Conservation (phyloP, 2,797 vertebrate genomes). For the Pipistrellus kuhlii region DNA sequence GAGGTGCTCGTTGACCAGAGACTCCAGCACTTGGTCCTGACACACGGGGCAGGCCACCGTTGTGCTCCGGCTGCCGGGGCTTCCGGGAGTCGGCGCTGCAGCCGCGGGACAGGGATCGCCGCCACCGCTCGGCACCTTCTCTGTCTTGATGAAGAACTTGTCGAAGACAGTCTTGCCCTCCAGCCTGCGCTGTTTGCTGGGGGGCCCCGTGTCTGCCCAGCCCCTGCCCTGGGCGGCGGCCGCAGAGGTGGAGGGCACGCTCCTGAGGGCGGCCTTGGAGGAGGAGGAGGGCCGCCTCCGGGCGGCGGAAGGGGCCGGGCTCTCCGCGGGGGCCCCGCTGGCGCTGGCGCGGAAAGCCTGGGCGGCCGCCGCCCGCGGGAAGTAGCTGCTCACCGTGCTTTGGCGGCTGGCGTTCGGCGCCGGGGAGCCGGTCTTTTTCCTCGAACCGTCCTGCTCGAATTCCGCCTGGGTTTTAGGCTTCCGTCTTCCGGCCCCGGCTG, state of each 20-base stretch:
- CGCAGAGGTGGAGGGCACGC: not conserved
- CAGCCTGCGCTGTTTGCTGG: slow-evolving; percentile 77
- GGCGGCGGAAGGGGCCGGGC: slow-evolving; percentile 23
- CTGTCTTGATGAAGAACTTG: slow-evolving; percentile 81
- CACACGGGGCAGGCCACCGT: slow-evolving; percentile 95
- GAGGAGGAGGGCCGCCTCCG: slow-evolving; percentile 27
- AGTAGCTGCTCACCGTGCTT: slow-evolving; percentile 74
- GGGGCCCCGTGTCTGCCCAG: not conserved
- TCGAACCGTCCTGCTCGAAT: slow-evolving; percentile 37
- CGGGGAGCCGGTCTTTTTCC: slow-evolving; percentile 1
- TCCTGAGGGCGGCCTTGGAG: not conserved
- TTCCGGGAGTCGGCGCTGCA: not conserved
- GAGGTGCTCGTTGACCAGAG: slow-evolving; percentile 94
- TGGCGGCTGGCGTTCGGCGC: not conserved
- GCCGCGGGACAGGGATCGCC: not conserved
- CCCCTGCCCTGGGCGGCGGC: not conserved
- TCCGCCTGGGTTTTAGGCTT: slow-evolving; percentile 75
- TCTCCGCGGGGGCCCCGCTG: slow-evolving; percentile 89
- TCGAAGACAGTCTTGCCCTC: slow-evolving; percentile 82
- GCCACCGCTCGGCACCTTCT: not conserved
- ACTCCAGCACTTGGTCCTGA: slow-evolving; percentile 87
- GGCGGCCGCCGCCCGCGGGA: slow-evolving; percentile 90
- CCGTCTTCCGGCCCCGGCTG: slow-evolving; percentile 26
- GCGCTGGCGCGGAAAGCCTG: slow-evolving; percentile 88
- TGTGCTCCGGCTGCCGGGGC: slow-evolving; percentile 1